Evolutionary conservation across 2,113 vertebrate genomes (phyloP).

Genomic region (Sinocyclocheilus anshuiensis): DNA sequence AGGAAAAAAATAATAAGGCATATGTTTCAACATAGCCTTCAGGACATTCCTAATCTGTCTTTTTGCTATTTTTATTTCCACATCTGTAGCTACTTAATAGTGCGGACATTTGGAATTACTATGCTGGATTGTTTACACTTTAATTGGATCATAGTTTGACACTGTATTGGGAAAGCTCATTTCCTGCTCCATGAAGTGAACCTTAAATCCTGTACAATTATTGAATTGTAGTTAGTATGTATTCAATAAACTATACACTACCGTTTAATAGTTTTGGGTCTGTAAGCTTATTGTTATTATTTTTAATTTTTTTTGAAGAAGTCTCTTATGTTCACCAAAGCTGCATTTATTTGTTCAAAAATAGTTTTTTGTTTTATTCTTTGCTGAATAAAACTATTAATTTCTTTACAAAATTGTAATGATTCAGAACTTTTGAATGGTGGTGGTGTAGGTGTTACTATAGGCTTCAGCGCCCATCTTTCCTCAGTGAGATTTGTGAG

Average conservation of each 20-base stretch:
- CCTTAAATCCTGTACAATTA: neutral
- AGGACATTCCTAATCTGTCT: neutral
- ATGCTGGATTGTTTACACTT: slow-evolving; percentile 7
- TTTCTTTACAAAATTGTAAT: neutral
- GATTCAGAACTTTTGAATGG: neutral
- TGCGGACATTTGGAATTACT: slow-evolving; percentile 1
- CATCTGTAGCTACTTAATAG: slow-evolving; percentile 4
- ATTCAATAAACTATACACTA: neutral
- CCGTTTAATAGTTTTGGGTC: neutral
- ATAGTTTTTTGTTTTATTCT: neutral
- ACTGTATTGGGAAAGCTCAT: neutral
- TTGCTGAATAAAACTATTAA: neutral
- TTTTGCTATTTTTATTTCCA: slow-evolving; percentile 18
- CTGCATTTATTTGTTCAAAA: neutral
- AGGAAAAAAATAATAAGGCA: neutral
- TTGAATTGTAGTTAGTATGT: neutral
- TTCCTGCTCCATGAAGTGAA: neutral
- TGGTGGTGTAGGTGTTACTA: neutral
- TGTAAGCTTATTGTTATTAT: neutral
- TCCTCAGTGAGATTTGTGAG: neutral
- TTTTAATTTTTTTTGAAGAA: too few species aligned
- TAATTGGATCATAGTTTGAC: neutral
- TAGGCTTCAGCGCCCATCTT: neutral
- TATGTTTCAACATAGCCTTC: neutral
- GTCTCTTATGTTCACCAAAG: neutral